A percentile compares a stretch with the other conserved stretches of the same genome.
phyloP scores from a whole-genome alignment of 2,888 invertebrate species.

The Pyrrhosoma nymphula region DNA sequence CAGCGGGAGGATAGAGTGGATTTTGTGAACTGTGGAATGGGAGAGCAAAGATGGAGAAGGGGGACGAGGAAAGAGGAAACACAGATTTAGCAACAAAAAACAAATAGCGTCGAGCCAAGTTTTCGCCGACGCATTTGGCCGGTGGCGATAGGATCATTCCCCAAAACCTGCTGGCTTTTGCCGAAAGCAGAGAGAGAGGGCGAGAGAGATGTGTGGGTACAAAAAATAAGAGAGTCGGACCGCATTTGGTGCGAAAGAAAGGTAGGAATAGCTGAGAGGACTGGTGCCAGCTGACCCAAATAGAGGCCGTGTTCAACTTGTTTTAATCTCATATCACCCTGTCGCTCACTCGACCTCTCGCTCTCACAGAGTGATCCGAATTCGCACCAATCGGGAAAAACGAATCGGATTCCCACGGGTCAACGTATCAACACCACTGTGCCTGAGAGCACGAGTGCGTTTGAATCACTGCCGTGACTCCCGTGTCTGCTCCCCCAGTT shows the following conservation, averaged over 20 bases:
- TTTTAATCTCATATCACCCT: background rate
- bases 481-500: background rate
- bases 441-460: background rate
- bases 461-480: background rate
- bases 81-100: background rate
- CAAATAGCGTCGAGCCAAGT: background rate
- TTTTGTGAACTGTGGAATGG: background rate
- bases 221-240: background rate
- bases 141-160: background rate
- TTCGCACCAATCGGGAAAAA: background rate
- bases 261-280: background rate
- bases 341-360: background rate
- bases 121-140: background rate
- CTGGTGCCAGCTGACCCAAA: constrained; percentile 25
- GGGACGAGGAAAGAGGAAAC: background rate
- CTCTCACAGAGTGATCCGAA: background rate
- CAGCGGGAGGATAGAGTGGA: background rate
- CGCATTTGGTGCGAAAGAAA: constrained; percentile 4
- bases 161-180: background rate
- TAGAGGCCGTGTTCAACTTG: background rate
- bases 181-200: background rate
- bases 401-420: background rate
- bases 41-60: background rate
- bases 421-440: background rate
- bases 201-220: background rate